Evolutionary conservation across 2,888 invertebrate genomes (phyloP).

Genomic region (Spisula solida): DNA sequence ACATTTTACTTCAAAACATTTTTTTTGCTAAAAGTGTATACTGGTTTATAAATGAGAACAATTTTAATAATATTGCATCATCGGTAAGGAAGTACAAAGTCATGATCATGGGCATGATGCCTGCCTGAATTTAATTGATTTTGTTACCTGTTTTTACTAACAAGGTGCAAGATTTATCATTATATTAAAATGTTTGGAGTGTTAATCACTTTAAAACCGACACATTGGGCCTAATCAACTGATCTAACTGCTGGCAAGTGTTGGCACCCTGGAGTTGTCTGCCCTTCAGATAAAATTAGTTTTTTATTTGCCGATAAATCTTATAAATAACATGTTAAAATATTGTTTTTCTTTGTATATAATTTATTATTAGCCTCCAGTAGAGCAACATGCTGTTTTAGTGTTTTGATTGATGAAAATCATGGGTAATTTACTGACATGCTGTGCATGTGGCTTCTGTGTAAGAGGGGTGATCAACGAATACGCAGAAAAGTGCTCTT

Average conservation of each 20-base stretch:
- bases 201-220: neutral
- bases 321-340: neutral
- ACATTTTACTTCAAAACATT: too few relatives aligned
- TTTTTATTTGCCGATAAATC: constrained; percentile 3
- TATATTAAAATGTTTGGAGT: neutral
- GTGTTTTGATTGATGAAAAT: too few relatives aligned
- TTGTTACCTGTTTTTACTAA: neutral
- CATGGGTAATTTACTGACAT: too few relatives aligned
- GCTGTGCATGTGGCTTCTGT: too few relatives aligned
- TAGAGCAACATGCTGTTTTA: neutral
- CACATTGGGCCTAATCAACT: neutral
- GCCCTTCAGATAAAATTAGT: constrained; percentile 6
- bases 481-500: too few relatives aligned
- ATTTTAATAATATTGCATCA: neutral
- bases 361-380: neutral
- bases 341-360: neutral
- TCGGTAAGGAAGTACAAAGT: neutral
- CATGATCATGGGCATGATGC: neutral
- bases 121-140: neutral
- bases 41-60: too few relatives aligned
- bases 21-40: too few relatives aligned
- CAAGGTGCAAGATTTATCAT: constrained; percentile 9
- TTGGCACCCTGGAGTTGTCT: neutral
- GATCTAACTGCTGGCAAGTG: neutral
- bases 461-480: too few relatives aligned